Conservation (phyloP, 2,888 invertebrate genomes). For the Chrysolina haemoptera region DNA sequence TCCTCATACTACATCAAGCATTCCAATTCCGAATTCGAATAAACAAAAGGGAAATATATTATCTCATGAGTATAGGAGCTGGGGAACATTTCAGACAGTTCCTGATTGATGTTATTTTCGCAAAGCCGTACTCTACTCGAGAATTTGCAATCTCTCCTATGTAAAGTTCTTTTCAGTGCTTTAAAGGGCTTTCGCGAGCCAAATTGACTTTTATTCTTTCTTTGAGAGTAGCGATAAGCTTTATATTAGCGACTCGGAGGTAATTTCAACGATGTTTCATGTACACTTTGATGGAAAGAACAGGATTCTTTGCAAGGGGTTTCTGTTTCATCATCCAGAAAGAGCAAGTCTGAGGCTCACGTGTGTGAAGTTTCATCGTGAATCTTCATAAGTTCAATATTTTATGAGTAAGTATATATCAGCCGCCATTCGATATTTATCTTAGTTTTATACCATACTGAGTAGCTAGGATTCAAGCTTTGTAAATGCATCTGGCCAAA, state of each 20-base stretch:
- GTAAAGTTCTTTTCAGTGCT: constrained; percentile 21
- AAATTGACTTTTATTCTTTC: constrained; percentile 31
- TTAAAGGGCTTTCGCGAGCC: constrained; percentile 14
- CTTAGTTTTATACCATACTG: no score
- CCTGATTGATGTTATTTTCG: constrained; percentile 35
- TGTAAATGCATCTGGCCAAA: no score
- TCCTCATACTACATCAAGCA: constrained; percentile 9
- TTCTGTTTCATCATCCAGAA: no score
- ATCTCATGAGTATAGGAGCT: constrained; percentile 1
- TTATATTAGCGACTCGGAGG: constrained; percentile 21
- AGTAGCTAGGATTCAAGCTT: no score
- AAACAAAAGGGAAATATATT: constrained; percentile 29
- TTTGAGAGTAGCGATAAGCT: constrained; percentile 28
- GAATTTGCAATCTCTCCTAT: constrained; percentile 28
- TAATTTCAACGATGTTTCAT: constrained; percentile 6
- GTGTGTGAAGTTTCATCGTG: no score
- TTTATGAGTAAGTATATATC: no score
- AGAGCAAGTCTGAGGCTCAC: no score
- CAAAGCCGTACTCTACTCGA: constrained; percentile 24
- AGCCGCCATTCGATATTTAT: no score
- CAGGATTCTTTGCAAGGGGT: no score
- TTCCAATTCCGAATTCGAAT: constrained; percentile 11
- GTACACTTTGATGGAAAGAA: neutral
- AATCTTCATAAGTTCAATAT: no score
- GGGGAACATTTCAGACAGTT: constrained; percentile 19